These are phyloP conservation scores for Cheracebus regulus DNA, from an alignment of 2,797 vertebrate genomes.

Conservation along the genomic window DNA sequence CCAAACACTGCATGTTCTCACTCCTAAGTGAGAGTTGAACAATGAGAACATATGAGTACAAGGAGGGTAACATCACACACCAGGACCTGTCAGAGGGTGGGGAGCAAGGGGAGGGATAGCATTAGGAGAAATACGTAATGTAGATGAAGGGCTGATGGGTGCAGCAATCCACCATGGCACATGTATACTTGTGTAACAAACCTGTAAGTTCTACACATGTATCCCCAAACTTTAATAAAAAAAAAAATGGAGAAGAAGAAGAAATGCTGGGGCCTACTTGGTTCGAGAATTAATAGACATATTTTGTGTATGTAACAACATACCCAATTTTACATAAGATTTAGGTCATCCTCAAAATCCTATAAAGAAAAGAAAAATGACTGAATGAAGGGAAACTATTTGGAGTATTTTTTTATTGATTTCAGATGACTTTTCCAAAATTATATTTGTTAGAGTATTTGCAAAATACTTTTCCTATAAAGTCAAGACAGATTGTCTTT, in stretches of 20 bases:
- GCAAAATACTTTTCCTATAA: background rate
- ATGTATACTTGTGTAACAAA: background rate
- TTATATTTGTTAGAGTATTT: background rate
- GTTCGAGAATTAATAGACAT: background rate
- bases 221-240: background rate
- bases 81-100: too few relatives aligned
- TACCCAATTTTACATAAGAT: background rate
- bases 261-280: background rate
- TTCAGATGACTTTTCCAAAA: slow-evolving; percentile 21
- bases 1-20: background rate
- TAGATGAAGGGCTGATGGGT: background rate
- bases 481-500: background rate
- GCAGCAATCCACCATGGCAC: background rate
- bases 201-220: background rate
- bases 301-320: background rate
- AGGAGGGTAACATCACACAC: background rate
- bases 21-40: background rate
- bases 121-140: background rate
- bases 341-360: background rate
- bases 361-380: background rate
- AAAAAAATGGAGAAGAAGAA: background rate
- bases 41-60: background rate
- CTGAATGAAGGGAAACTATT: background rate
- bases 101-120: background rate
- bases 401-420: background rate